Conservation (phyloP, 1,140 invertebrate species). For the Pachyrhynchus sulphureomaculatus region DNA sequence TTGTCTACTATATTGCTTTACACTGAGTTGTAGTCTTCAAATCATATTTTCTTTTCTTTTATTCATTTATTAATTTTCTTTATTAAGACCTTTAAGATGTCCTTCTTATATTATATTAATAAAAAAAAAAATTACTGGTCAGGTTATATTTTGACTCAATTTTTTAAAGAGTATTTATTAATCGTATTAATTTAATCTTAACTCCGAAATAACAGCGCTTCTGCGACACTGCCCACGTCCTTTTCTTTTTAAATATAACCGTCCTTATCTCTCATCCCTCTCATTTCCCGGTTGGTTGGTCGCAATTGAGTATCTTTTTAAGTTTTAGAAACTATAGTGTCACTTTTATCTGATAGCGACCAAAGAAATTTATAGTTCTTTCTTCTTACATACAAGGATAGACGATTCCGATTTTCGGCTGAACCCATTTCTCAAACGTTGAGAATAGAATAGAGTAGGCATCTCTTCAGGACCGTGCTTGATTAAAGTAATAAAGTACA, state of each 20-base stretch:
- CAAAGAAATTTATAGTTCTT: constrained; percentile 42
- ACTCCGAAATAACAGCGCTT: background rate
- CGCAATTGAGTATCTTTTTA: constrained; percentile 49
- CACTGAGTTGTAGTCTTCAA: too few species aligned
- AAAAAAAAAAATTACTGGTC: too few species aligned
- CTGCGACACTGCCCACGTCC: constrained; percentile 7
- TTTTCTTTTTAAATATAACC: constrained; percentile 3
- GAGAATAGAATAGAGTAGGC: background rate
- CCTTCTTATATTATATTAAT: too few species aligned
- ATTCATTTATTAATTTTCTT: too few species aligned
- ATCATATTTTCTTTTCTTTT: too few species aligned
- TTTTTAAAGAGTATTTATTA: too few species aligned
- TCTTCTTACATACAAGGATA: constrained; percentile 16
- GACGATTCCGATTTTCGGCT: background rate
- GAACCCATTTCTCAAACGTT: background rate
- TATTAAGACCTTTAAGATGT: too few species aligned
- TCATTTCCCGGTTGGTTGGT: constrained; percentile 50
- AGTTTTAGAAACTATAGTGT: constrained; percentile 50
- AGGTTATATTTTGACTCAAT: too few species aligned
- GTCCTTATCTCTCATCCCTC: constrained; percentile 46
- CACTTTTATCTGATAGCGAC: constrained; percentile 47
- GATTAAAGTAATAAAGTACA: too few species aligned
- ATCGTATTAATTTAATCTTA: background rate
- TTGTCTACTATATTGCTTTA: too few species aligned
- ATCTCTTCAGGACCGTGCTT: too few species aligned